Percentiles rank a stretch among this genome's conserved stretches.
Conservation (phyloP, 2,797 vertebrate species). For the Cyclura pinguis region DNA sequence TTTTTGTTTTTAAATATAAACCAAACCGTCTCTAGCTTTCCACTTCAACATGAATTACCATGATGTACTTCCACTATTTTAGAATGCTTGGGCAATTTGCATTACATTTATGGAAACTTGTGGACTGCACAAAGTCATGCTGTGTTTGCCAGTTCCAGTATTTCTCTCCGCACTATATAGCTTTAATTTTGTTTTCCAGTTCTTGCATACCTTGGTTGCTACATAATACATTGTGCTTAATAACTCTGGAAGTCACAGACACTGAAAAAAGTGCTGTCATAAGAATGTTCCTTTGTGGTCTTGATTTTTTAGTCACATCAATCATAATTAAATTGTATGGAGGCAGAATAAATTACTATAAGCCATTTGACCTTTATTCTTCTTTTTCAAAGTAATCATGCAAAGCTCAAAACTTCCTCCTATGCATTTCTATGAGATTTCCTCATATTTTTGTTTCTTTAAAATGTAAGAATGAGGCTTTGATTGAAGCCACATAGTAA, state of each 20-base stretch:
- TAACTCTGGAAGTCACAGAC: conserved; percentile 60
- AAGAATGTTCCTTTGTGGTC: conserved; percentile 65
- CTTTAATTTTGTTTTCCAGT: conserved; percentile 52
- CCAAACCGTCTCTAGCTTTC: background rate
- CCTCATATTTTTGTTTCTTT: conserved; percentile 66
- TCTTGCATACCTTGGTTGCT: conserved; percentile 42
- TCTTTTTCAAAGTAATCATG: conserved; percentile 64
- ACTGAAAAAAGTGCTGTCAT: conserved; percentile 53
- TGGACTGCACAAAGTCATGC: background rate
- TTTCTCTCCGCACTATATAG: conserved; percentile 33
- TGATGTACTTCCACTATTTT: background rate
- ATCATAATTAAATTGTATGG: conserved; percentile 68
- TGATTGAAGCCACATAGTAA: conserved; percentile 75
- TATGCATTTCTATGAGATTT: conserved; percentile 54
- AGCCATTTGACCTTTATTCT: conserved; percentile 67
- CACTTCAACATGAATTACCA: background rate
- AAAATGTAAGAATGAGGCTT: conserved; percentile 65
- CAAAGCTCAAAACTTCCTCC: conserved; percentile 57
- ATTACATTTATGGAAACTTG: background rate
- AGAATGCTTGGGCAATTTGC: background rate
- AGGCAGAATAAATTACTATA: conserved; percentile 42
- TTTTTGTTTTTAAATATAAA: background rate
- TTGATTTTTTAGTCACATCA: conserved; percentile 64
- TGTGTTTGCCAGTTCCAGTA: conserved; percentile 12
- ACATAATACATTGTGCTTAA: conserved; percentile 52